These are phyloP conservation scores for Helicoverpa armigera DNA, from an alignment of 1,140 invertebrate species.

Conservation along the genomic window DNA sequence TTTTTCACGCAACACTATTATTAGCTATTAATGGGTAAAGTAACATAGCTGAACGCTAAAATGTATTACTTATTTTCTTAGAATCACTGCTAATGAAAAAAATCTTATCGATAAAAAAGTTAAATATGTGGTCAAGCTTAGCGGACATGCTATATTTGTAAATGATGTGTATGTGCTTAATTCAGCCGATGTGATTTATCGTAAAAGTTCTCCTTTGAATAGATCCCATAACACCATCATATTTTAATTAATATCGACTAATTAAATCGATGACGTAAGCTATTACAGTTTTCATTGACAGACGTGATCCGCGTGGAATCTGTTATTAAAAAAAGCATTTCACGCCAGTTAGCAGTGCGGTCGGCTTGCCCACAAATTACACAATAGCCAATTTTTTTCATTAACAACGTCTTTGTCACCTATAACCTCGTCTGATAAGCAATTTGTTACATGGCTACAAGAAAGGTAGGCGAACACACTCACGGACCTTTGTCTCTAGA, in stretches of 20 bases:
- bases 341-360: constrained; percentile 63
- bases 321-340: constrained; percentile 64
- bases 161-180: no score
- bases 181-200: no score
- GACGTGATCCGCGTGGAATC: constrained; percentile 46
- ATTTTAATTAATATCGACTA: not conserved
- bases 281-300: constrained; percentile 11
- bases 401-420: constrained; percentile 80
- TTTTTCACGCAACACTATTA: no score
- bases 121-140: no score
- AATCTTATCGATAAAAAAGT: no score
- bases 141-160: no score
- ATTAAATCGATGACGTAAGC: constrained; percentile 15
- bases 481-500: constrained; percentile 76
- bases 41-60: no score
- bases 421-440: constrained; percentile 80
- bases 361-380: constrained; percentile 59
- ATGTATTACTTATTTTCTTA: no score
- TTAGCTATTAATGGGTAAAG: no score
- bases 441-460: constrained; percentile 83
- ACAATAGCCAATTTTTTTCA: constrained; percentile 73
- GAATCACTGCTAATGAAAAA: no score
- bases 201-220: no score
- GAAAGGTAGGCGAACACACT: constrained; percentile 75
- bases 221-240: not conserved